Base-by-base conservation (phyloP, 1,140 invertebrate genomes). In the Neodiprion pinetum region DNA sequence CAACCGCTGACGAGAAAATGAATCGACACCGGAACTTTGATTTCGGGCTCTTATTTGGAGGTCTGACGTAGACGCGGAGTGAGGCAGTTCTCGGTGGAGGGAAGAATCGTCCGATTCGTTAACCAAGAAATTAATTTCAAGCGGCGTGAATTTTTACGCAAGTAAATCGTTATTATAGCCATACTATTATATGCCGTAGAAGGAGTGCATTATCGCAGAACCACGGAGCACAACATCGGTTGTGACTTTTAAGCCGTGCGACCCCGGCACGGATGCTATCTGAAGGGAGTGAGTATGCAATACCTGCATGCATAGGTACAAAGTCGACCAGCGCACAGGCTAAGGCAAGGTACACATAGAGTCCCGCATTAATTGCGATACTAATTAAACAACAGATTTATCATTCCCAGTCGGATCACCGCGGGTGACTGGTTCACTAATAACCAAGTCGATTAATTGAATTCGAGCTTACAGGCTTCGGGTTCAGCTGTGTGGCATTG, bases 321-420 rank as follows among this genome's bases (percentile, higher is more conserved):
- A 40, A 40, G 28, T 40, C 28, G 28, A 40, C 28, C 28, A 40
- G 53, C 53, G 11, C 53, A 9, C 9, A 8, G 53, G n/a, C 5
- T 61, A 61, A 61, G 53, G n/a, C 53, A 12, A 61, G 53, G 9
- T 61, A 61, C 53, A 69, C 11, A 69, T 11, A 47, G 21, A 65
- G 17, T 4, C 1, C 21, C 67, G 40, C 67, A 69, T 69, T 72
- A 72, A 75, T 75, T 72, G 71, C 71, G 47, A 67, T 49, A 21
- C 71, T 72, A 75, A 72, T 75, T 75, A 68, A 75, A 75, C 70
- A 69, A 68, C 70, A 48, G 65, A 69, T 72, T 72, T 72, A 75
- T 75, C 65, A 68, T 49, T 67, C 10, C 49, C 48, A 47, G 49
- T 23, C 67, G 14, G 69, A 17, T 67, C 74, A 23, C 69, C 17